phyloP scores from a whole-genome alignment of 2,888 invertebrate genomes.

The Galeruca laticollis region DNA sequence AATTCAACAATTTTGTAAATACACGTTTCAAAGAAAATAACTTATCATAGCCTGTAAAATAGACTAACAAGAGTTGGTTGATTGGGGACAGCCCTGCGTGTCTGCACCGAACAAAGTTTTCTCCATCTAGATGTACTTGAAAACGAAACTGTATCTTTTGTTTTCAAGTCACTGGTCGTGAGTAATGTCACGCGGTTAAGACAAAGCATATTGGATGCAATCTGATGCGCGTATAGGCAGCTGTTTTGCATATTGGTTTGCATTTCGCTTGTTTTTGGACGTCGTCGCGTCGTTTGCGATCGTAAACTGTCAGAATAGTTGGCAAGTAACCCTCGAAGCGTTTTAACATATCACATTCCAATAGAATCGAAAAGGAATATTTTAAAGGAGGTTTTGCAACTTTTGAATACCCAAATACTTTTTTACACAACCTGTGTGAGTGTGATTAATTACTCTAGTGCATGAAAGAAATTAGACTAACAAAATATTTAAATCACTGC shows the following conservation, averaged over 20 bases:
- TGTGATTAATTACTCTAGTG: too few relatives aligned
- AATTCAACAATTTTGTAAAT: too few relatives aligned
- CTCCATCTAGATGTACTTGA: conserved; percentile 32
- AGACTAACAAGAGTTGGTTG: background rate
- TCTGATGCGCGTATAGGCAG: conserved; percentile 44
- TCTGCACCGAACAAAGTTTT: conserved; percentile 14
- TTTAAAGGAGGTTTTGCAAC: background rate
- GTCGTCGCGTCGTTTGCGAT: conserved; percentile 34
- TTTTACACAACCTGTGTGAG: too few relatives aligned
- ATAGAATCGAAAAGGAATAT: conserved; percentile 6
- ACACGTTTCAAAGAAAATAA: too few relatives aligned
- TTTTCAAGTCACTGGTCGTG: conserved; percentile 45
- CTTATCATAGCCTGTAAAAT: too few relatives aligned
- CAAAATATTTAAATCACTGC: too few relatives aligned
- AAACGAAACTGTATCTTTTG: conserved; percentile 29
- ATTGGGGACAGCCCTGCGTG: background rate
- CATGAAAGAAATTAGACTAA: too few relatives aligned
- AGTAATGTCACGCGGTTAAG: conserved; percentile 47
- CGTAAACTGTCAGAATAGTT: conserved; percentile 44
- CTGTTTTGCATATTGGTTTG: conserved; percentile 55
- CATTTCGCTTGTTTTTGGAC: conserved; percentile 48
- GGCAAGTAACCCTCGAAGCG: conserved; percentile 30
- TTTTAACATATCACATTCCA: conserved; percentile 30
- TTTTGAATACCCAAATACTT: background rate
- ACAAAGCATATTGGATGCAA: conserved; percentile 44